Base-by-base conservation (phyloP, 2,888 invertebrate genomes). In the Neoascia interrupta region DNA sequence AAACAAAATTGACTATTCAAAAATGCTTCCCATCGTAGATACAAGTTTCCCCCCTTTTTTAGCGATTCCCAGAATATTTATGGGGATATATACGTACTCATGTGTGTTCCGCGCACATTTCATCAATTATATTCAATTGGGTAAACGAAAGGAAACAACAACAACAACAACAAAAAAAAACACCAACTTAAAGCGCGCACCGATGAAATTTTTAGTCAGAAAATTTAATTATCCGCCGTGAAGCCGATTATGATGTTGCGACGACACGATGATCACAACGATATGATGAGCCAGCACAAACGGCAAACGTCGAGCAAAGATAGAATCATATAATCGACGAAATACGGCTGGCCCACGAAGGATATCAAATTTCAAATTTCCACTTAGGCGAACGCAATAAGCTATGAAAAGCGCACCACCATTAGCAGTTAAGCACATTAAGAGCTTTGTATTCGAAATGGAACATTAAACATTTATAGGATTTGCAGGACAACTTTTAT, bases 361-460 rank as follows among this genome's bases (percentile, higher is more conserved):
- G 66, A 72, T 66, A 73, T 79, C 68, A 73, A 63, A 73, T 79
- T 79, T 73, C 73, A 79, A 68, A 79, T 73, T 79, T 79, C 73
- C 61, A 79, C 73, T 73, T 56, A 56, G 60, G 28, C 73, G 49
- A 73, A 73, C 49, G 73, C 61, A 73, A 79, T 76, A 79, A 79
- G 79, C 79, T 79, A 79, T 79, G 68, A 79, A 79, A 79, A 79
- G 79, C 72, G 79, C 72, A 79, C 72, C 73, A 51, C 66, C 72
- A 79, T 72, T 79, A 72, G 72, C 66, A 79, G 76, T 72, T 73
- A 72, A 79, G 79, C 79, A 79, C 73, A 79, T 79, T 73, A 79
- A 72, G 79, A 73, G 73, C 79, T 79, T 79, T 79, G 79, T 79
- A 68, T 61, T 68, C 79, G 72, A 73, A 79, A 73, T 73, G 79